Conservation (phyloP, 1,140 invertebrate genomes). For the Micrasema minimum region DNA sequence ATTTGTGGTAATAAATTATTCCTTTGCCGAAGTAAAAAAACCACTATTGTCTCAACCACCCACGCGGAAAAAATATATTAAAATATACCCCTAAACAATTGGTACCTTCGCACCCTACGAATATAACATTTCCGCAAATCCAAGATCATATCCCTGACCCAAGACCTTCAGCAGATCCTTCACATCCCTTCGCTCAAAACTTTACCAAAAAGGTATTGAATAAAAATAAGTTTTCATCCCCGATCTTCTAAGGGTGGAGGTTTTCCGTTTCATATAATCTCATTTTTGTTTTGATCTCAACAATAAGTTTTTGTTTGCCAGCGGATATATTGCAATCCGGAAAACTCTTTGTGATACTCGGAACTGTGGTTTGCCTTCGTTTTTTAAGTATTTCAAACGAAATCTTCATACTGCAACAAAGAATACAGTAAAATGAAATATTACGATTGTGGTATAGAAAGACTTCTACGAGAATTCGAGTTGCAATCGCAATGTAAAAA, state of each 20-base stretch:
- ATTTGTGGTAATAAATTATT: no score
- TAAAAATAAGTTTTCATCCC: conserved; percentile 27
- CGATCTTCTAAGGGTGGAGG: neutral
- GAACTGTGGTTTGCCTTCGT: conserved; percentile 42
- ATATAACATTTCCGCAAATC: conserved; percentile 35
- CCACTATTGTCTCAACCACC: no score
- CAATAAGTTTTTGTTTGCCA: conserved; percentile 55
- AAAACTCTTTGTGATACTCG: conserved; percentile 40
- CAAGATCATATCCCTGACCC: conserved; percentile 34
- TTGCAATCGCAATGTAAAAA: no score
- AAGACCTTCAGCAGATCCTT: neutral
- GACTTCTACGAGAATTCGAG: no score
- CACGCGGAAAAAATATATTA: no score
- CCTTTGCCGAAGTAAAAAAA: no score
- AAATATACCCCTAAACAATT: no score
- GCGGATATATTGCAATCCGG: conserved; percentile 52
- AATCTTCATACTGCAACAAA: no score
- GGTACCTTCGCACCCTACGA: no score
- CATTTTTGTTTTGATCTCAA: conserved; percentile 55
- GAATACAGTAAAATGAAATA: no score
- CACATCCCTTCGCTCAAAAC: conserved; percentile 24
- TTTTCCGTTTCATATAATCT: conserved; percentile 47
- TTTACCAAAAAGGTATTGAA: conserved; percentile 35
- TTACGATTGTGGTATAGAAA: no score
- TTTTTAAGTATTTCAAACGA: conserved; percentile 25